Conservation (phyloP, 2,797 vertebrate species). For the Bradypodion ventrale region DNA sequence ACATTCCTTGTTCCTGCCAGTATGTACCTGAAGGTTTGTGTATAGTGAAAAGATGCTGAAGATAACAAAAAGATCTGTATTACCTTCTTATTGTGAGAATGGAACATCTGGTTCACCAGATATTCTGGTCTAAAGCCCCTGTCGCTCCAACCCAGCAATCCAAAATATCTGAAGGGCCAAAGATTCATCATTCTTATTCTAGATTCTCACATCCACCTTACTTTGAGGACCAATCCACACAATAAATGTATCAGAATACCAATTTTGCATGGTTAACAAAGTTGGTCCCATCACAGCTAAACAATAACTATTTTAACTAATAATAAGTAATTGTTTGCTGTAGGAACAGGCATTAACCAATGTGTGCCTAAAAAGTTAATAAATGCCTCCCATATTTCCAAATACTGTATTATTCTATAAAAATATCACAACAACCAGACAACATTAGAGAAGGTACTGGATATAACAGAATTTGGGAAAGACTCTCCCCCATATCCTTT, state of each 20-base stretch:
- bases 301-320: background rate
- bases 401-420: background rate
- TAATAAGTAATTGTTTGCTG: background rate
- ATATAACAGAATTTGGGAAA: background rate
- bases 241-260: background rate
- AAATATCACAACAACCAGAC: background rate
- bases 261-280: background rate
- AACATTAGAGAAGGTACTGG: background rate
- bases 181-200: background rate
- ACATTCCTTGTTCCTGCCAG: background rate
- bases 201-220: background rate
- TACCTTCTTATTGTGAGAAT: background rate
- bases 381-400: background rate
- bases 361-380: background rate
- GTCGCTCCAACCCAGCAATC: background rate
- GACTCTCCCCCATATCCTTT: background rate
- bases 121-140: background rate
- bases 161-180: background rate
- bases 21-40: background rate
- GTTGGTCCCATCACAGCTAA: background rate
- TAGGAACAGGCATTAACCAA: no score
- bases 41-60: background rate
- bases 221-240: background rate
- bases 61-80: background rate
- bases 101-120: background rate